A percentile compares a stretch with the other conserved stretches of the same genome.
Conservation (phyloP, 1,140 invertebrate genomes). For the Belonocnema kinseyi region DNA sequence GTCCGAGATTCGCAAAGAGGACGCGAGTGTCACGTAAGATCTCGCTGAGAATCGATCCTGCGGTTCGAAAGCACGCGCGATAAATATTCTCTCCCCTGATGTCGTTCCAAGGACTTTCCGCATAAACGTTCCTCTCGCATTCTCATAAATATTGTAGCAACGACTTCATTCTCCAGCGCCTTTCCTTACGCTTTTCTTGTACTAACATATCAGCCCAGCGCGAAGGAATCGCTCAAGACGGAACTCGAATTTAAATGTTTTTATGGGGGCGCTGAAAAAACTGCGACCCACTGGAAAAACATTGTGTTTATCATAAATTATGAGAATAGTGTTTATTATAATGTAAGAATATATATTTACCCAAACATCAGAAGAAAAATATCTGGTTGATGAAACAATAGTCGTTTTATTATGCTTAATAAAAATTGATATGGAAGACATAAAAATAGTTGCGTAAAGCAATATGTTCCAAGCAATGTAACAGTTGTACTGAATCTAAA, state of each 20-base stretch:
- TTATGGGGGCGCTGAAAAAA: background rate
- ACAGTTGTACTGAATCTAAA: too few species aligned
- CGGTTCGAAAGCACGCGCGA: constrained; percentile 48
- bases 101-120: constrained; percentile 58
- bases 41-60: constrained; percentile 50
- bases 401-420: too few species aligned
- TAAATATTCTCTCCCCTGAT: constrained; percentile 61
- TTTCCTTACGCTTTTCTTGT: constrained; percentile 58
- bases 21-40: constrained; percentile 49
- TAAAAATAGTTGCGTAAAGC: too few species aligned
- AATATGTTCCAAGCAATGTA: too few species aligned
- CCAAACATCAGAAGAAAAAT: too few species aligned
- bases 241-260: constrained; percentile 64
- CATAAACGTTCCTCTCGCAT: constrained; percentile 54
- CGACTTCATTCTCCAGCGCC: constrained; percentile 57
- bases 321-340: too few species aligned
- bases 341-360: too few species aligned
- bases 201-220: constrained; percentile 51
- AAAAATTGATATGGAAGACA: too few species aligned
- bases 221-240: constrained; percentile 50
- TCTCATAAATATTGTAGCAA: constrained; percentile 56
- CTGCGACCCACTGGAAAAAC: too few species aligned
- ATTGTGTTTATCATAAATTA: too few species aligned
- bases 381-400: too few species aligned
- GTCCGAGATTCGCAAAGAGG: constrained; percentile 40